phyloP scores from a whole-genome alignment of 2,888 invertebrate genomes.

The Incurvaria masculella region DNA sequence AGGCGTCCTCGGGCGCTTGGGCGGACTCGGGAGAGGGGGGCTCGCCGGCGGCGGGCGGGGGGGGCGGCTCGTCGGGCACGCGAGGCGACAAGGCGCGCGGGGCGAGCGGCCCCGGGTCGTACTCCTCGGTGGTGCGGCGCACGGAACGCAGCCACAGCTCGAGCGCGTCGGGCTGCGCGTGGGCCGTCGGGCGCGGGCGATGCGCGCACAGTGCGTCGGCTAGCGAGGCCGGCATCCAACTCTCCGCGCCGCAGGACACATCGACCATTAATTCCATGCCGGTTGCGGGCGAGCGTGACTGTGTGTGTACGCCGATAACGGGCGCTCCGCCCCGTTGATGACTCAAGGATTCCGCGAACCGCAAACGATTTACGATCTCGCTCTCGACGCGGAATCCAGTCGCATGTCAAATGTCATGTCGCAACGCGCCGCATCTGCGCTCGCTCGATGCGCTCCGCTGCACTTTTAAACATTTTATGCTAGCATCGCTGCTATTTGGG shows the following conservation, averaged over 20 bases:
- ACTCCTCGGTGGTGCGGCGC: slow-evolving; percentile 41
- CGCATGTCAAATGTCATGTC: neutral
- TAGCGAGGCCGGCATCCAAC: slow-evolving; percentile 52
- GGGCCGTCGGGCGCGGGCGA: slow-evolving; percentile 32
- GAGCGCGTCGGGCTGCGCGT: neutral
- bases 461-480: too few relatives aligned
- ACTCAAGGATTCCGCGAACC: slow-evolving; percentile 50
- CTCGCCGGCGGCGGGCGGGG: slow-evolving; percentile 1
- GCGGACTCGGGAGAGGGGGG: neutral
- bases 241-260: slow-evolving; percentile 37
- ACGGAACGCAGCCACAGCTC: slow-evolving; percentile 43
- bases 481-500: too few relatives aligned
- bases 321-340: slow-evolving; percentile 35
- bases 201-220: slow-evolving; percentile 39
- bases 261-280: neutral
- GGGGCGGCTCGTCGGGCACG: slow-evolving; percentile 21
- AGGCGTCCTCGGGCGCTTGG: slow-evolving; percentile 22
- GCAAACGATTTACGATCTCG: slow-evolving; percentile 16
- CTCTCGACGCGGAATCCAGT: neutral
- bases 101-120: slow-evolving; percentile 34
- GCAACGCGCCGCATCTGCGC: neutral
- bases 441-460: neutral
- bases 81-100: slow-evolving; percentile 23
- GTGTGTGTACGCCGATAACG: neutral
- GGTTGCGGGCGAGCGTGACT: neutral